Base-by-base conservation (phyloP, 1,140 invertebrate genomes). In the Campoletis sonorensis region DNA sequence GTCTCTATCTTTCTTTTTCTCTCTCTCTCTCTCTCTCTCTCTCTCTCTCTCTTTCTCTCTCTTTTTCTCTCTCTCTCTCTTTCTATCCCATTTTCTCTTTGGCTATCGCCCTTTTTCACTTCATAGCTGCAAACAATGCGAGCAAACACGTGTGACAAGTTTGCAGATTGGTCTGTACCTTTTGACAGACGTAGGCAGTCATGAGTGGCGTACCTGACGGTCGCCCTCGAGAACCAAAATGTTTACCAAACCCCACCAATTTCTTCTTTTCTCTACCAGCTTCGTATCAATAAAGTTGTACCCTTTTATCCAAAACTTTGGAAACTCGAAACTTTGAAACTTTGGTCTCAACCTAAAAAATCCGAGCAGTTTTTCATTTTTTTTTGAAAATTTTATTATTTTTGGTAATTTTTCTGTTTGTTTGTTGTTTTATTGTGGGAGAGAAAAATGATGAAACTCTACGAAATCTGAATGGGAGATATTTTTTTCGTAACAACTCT, bases 121-220 rank as follows among this genome's bases (percentile, higher is more conserved):
- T 40, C 68, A 30, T 30, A 26, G 68, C 68, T 71, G 33, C 68
- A 71, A 71, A 71, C 68, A 71, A 37, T 71, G 68, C 5, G 33
- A 30, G 27, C 51, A 71, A 71, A 40, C 68, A 71, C 33, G 33
- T 40, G 27, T 54, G 51, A 71, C 68, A 26, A 10, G 68, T 40
- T 71, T 37, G 68, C 27, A 71, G n/a, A 21, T 54, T 54, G 51
- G 51, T 54, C 16, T 54, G n/a, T 54, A 21, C 2, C 51, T 4
- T 54, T 54, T 54, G 51, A 21, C n/a, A n/a, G 51, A 54, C 4
- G n/a, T 11, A 54, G 18, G n/a, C 51, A 54, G 16, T 8, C 51
- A 21, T 21, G 51, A 54, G 51, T 54, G 18, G 51, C 18, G 51
- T 54, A 54, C 4, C 49, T 54, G 49, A 54, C 49, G 15, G 15